phyloP scores from a whole-genome alignment of 2,888 invertebrate species.

The Imbricaverruca yamaguchii region DNA sequence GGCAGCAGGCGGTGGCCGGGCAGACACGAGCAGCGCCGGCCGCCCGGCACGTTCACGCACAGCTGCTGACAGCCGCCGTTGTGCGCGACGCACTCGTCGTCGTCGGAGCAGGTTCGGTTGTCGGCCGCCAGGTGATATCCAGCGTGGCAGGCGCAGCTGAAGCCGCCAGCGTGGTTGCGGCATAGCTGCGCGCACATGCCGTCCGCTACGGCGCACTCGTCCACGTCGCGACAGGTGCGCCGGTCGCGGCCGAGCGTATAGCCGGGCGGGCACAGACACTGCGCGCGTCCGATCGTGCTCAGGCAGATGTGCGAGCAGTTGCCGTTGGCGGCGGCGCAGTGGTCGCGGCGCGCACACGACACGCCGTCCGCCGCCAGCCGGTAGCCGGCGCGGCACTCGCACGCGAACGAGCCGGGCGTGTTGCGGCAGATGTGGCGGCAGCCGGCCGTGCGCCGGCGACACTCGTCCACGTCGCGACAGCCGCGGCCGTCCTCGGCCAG shows the following conservation, averaged over 20 bases:
- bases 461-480: slow-evolving; percentile 40
- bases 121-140: slow-evolving; percentile 31
- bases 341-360: slow-evolving; percentile 50
- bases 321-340: slow-evolving; percentile 43
- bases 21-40: slow-evolving; percentile 24
- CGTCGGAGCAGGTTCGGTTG: slow-evolving; percentile 30
- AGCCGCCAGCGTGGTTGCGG: slow-evolving; percentile 40
- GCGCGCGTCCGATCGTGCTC: slow-evolving; percentile 15
- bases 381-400: slow-evolving; percentile 28
- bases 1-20: slow-evolving; percentile 23
- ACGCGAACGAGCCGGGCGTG: slow-evolving; percentile 29
- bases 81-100: slow-evolving; percentile 36
- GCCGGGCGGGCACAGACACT: slow-evolving; percentile 28
- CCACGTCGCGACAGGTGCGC: slow-evolving; percentile 28
- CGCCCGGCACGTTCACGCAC: slow-evolving; percentile 43
- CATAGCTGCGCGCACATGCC: slow-evolving; percentile 30
- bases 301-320: slow-evolving; percentile 44
- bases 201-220: slow-evolving; percentile 30
- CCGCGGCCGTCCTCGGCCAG: slow-evolving; percentile 25
- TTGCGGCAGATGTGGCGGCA: slow-evolving; percentile 30
- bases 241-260: slow-evolving; percentile 29
- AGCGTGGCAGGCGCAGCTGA: slow-evolving; percentile 29
- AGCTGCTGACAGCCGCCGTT: slow-evolving; percentile 42
- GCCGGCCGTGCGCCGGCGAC: slow-evolving; percentile 22
- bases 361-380: slow-evolving; percentile 41